Evolutionary conservation across 2,113 vertebrate genomes (phyloP), one percentile per base, ranked within the genome.

Genomic region (Nothobranchius furzeri): DNA sequence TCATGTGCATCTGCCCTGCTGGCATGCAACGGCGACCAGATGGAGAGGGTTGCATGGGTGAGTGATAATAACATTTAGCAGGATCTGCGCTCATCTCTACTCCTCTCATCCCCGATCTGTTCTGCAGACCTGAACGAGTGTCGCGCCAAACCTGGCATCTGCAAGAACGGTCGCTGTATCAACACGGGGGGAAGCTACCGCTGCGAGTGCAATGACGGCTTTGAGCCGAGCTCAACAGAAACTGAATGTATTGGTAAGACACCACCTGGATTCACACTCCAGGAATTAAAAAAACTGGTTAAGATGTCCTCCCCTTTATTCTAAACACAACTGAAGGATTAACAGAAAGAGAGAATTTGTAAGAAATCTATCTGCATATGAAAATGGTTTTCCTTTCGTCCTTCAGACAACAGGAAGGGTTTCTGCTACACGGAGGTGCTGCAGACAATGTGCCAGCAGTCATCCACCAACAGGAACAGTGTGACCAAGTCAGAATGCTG

Each of bases 401-500:
- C 15, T 57, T 7, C 89, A 99, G 97, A 98, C 75, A 94, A 94
- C 53, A 92, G 96, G 0, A 93, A 92, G 61, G 97, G 95, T 8
- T 95, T 93, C 91, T 99, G 97, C 69, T 98, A 94, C 92, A 91
- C 87, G 0, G 95, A 98, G 81, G 95, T 95, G 0, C 93, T 98
- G 62, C 96, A 98, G 82, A 95, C 94, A 0, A 90, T 93, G 92
- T 99, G 97, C 87, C 97, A 96, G 87, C 93, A 95, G 87, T 92
- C 86, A 0, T 95, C 94, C 64, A 95, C 95, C 86, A 94, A 94
- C 80, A 92, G 94, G 15, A 93, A 95, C 86, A 93, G 91, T 2
- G 94, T 96, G 62, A 95, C 96, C 77, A 97, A 96, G 59, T 95
- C 95, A 0, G 93, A 95, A 88, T 99, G 97, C 88, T 99, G 97